Evolutionary conservation across 2,888 invertebrate genomes (phyloP), one percentile per base, ranked within the genome.

Genomic region (Dicycla oo): DNA sequence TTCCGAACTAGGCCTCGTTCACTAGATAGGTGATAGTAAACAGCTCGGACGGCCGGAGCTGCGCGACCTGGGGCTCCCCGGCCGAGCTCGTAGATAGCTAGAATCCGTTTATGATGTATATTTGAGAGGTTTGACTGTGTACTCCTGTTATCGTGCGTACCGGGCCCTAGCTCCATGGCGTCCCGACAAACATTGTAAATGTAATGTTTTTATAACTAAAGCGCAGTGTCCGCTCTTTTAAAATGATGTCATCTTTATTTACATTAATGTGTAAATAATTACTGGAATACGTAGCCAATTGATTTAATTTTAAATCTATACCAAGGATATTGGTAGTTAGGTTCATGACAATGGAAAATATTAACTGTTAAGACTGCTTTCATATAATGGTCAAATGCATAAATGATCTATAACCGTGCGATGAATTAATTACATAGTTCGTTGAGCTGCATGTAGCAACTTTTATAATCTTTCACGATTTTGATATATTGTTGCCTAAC

Each of bases 201-300:
- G 57, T 68, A 78, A 75, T 60, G 64, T 71, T 87, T 82, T 81
- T 82, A 74, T 75, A 85, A 82, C 75, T 72, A 83, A 84, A 83
- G 69, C 73, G 73, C 79, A 80, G 61, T 75, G 63, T 43, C 60
- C 43, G 63, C 40, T 58, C 66, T 80, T 73, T 68, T 69, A 30
- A 75, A 84, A 84, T 83, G 64, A 81, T 81, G 70, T 74, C 76
- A 69, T 75, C 66, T 30, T 83, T 78, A 75, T 85, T 87, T 82
- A 82, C 81, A 71, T 73, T 10, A 5, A 69, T 43, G n/a, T 74
- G 73, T 65, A 78, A 56, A 61, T 78, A 77, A 73, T 63, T 68
- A 70, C 69, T 64, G 43, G 43, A 74, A 77, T 73, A 67, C 73
- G 63, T 80, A 82, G 71, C 65, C 73, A 81, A 78, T 74, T 69